Conservation (phyloP, 2,113 vertebrate genomes). For the Gyps fulvus region DNA sequence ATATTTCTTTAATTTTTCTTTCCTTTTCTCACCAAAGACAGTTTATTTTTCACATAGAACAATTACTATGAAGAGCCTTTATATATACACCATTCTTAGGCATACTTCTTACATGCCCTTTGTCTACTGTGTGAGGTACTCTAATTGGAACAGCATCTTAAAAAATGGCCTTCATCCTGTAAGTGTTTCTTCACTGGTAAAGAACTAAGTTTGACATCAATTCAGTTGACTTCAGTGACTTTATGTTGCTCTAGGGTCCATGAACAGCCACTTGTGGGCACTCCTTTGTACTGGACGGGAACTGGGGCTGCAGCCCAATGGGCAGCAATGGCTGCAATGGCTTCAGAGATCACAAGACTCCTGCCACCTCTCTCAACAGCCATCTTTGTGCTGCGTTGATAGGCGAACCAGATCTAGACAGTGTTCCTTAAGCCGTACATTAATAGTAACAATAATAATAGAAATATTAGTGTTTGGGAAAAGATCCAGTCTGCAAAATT, state of each 20-base stretch:
- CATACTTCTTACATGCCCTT: background rate
- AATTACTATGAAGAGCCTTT: background rate
- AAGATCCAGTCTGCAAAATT: background rate
- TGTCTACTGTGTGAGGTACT: background rate
- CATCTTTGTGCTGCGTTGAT: background rate
- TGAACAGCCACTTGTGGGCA: background rate
- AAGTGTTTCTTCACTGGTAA: background rate
- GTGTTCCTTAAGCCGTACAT: background rate
- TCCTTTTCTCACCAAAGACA: background rate
- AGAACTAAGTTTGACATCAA: background rate
- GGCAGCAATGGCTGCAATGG: background rate
- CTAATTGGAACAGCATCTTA: background rate
- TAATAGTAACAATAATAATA: background rate
- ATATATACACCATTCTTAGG: background rate
- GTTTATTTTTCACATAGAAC: background rate
- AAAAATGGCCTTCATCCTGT: background rate
- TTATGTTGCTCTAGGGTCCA: background rate
- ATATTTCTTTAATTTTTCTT: background rate
- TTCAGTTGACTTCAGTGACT: background rate
- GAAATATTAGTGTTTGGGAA: background rate
- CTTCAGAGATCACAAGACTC: background rate
- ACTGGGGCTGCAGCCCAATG: background rate
- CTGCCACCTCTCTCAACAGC: background rate
- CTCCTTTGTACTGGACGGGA: background rate
- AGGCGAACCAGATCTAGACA: background rate